phyloP scores from a whole-genome alignment of 2,797 vertebrate genomes.

The Acanthurus leucopareius region DNA sequence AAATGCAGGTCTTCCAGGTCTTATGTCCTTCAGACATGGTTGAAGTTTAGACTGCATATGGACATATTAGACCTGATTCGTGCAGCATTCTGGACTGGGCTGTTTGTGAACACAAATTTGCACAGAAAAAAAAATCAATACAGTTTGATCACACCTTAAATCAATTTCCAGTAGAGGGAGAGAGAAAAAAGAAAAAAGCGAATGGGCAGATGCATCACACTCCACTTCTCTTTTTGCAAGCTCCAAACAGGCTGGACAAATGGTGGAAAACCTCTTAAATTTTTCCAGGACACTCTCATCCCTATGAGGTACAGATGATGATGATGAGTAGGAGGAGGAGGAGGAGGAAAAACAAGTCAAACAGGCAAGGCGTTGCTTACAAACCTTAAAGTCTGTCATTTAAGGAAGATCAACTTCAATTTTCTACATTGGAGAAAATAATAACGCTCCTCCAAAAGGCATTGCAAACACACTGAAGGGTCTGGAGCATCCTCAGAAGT shows the following conservation, averaged over 20 bases:
- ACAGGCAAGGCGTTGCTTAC: slow-evolving; percentile 1
- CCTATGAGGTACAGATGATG: slow-evolving; percentile 25
- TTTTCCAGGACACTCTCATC: slow-evolving; percentile 40
- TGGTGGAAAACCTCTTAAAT: slow-evolving; percentile 44
- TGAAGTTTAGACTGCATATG: no score
- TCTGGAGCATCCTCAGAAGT: slow-evolving; percentile 34
- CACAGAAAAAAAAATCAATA: no score
- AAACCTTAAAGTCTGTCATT: slow-evolving; percentile 38
- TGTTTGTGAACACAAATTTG: no score
- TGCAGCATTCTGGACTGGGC: no score
- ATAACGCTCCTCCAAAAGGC: slow-evolving; percentile 14
- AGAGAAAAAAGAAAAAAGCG: no score
- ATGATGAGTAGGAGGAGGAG: slow-evolving; percentile 28
- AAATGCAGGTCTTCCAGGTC: no score
- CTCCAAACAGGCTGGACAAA: neutral
- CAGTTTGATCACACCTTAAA: no score
- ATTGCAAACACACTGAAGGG: slow-evolving; percentile 16
- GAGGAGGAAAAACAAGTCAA: neutral
- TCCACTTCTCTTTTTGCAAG: no score
- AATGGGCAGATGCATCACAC: no score
- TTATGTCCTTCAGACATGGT: no score
- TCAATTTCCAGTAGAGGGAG: no score
- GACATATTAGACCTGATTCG: no score
- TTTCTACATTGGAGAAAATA: slow-evolving; percentile 26
- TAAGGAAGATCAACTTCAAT: slow-evolving; percentile 48